A percentile compares a stretch with the other conserved stretches of the same genome.
phyloP scores from a whole-genome alignment of 2,113 vertebrate genomes.

The Solea senegalensis region DNA sequence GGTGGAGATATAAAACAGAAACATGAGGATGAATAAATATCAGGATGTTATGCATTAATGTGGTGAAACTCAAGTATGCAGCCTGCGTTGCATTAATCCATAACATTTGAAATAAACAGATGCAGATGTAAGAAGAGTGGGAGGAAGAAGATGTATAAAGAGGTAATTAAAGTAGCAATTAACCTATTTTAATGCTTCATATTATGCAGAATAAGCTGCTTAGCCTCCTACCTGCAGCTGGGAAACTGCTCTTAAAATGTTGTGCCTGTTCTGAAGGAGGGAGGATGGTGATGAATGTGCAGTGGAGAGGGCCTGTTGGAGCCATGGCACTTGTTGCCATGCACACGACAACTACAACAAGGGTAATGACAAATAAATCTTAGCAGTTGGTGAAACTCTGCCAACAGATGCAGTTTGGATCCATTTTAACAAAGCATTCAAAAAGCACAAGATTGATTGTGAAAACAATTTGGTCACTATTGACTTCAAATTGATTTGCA shows the following conservation, averaged over 20 bases:
- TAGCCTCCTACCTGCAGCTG: conserved; percentile 80
- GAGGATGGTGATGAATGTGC: conserved; percentile 82
- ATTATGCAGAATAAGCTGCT: conserved; percentile 43
- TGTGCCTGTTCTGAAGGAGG: conserved; percentile 83
- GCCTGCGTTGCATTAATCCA: not conserved
- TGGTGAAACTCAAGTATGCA: not conserved
- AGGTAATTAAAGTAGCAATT: conserved; percentile 63
- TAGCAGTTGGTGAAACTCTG: not conserved
- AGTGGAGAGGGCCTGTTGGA: conserved; percentile 77
- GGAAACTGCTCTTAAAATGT: conserved; percentile 79
- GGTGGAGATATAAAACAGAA: conserved; percentile 22
- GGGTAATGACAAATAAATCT: not conserved
- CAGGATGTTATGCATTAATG: conserved; percentile 18
- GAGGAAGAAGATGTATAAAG: conserved; percentile 25
- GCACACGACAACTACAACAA: conserved; percentile 79
- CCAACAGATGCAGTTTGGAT: not conserved
- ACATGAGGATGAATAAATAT: conserved; percentile 26
- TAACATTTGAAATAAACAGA: not conserved
- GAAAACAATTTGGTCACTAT: not conserved
- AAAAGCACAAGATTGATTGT: not conserved
- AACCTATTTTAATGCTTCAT: conserved; percentile 42
- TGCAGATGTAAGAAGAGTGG: conserved; percentile 7
- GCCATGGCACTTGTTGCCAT: conserved; percentile 82
- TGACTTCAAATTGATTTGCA: not conserved
- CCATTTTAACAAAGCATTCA: not conserved